These are phyloP conservation scores for Carettochelys insculpta DNA, from an alignment of 2,113 vertebrate genomes.

Conservation along the genomic window DNA sequence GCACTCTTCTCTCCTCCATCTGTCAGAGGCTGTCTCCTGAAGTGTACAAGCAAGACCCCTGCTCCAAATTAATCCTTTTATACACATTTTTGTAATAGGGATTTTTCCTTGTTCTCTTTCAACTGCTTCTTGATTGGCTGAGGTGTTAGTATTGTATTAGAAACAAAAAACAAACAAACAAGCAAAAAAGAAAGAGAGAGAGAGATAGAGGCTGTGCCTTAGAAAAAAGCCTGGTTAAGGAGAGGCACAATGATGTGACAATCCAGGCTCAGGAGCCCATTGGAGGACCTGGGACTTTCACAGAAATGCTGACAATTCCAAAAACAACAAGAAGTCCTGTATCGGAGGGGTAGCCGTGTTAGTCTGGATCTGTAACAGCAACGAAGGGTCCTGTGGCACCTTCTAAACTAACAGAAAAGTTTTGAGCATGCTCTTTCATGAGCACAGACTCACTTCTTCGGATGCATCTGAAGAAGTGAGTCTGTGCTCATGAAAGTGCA, in stretches of 20 bases:
- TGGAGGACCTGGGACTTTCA: not conserved
- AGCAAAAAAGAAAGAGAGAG: too few relatives aligned
- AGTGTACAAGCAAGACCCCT: not conserved
- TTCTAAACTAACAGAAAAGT: too few relatives aligned
- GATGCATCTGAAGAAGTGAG: too few relatives aligned
- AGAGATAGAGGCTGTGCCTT: not conserved
- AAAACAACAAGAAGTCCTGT: too few relatives aligned
- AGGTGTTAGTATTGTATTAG: conserved; percentile 15
- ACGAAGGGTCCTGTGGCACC: too few relatives aligned
- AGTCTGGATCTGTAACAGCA: too few relatives aligned
- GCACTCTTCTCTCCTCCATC: conserved; percentile 29
- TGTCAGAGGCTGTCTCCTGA: conserved; percentile 17
- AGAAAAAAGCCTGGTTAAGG: fast-evolving
- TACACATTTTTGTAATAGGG: not conserved
- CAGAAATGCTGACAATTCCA: too few relatives aligned
- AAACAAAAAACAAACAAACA: too few relatives aligned
- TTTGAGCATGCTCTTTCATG: too few relatives aligned
- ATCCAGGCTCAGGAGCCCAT: not conserved
- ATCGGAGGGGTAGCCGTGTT: too few relatives aligned
- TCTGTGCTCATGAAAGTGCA: too few relatives aligned
- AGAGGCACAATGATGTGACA: not conserved
- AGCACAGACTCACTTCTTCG: too few relatives aligned
- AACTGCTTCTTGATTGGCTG: not conserved
- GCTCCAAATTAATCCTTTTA: not conserved
- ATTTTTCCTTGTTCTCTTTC: not conserved